Base-by-base conservation (phyloP, 2,797 vertebrate genomes). In the Semotilus atromaculatus region DNA sequence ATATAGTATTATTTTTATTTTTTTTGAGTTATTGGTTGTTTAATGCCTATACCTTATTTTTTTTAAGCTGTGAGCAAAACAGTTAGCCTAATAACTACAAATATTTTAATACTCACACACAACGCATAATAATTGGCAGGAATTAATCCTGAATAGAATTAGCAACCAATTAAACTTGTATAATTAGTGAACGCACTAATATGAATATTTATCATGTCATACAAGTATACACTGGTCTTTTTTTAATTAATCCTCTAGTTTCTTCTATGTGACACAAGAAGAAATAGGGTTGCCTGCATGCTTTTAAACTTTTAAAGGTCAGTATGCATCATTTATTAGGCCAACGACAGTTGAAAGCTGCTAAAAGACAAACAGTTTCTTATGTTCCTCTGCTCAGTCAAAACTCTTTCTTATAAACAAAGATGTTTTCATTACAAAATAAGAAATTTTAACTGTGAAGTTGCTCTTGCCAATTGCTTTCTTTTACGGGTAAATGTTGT, bases 221-320 rank as follows among this genome's bases (percentile, higher is more conserved):
- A 31, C 9, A 43, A 43, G 23, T 18, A 26, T 43, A 40, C 16
- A 29, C 60, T 23, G 2, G 26, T 67, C 3, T 29, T 29, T 29
- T 48, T 48, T 64, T 31, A 36, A 51, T 34, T 7, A 53, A 53
- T 53, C 7, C 0, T 67, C 36, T 16, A 29, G 73, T 67, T 84
- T 78, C 34, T 83, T 66, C 11, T 14, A 68, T 77, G 62, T 60
- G 64, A 45, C 66, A 71, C 36, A 70, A 68, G 38, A 66, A 72
- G 74, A 81, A 81, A 71, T 70, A 4, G 16, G 62, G 31, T 68
- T 70, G 64, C 19, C 70, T 74, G 64, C 51, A 38, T 72, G 72
- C 43, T 76, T 81, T 84, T 66, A 73, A 73, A 84, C 70, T 79
- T 79, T 80, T 38, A 87, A 87, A 81, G 82, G 86, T 81, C 86